A percentile compares a stretch with the other conserved stretches of the same genome.
phyloP scores from a whole-genome alignment of 2,888 invertebrate species.

The Endotricha flammealis region DNA sequence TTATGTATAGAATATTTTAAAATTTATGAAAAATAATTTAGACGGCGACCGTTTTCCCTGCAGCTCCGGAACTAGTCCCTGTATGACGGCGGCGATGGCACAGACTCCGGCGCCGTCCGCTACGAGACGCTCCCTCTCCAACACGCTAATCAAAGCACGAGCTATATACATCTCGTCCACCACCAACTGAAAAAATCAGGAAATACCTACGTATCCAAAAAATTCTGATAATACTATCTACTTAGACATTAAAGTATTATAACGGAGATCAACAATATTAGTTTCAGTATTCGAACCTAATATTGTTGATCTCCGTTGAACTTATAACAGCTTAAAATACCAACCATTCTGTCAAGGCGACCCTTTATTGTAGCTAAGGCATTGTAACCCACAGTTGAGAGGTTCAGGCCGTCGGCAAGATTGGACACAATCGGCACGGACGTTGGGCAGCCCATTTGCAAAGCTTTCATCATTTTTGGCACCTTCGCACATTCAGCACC shows the following conservation, averaged over 20 bases:
- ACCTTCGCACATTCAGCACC: constrained; percentile 91
- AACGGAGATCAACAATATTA: no score
- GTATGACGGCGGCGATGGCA: constrained; percentile 86
- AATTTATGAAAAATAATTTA: no score
- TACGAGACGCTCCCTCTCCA: constrained; percentile 86
- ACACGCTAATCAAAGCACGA: constrained; percentile 80
- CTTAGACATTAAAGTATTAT: no score
- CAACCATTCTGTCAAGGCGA: constrained; percentile 84
- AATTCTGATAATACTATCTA: no score
- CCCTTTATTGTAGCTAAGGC: constrained; percentile 83
- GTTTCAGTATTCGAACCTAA: no score
- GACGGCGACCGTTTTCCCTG: constrained; percentile 88
- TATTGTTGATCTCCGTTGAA: no score
- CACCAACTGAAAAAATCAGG: constrained; percentile 58
- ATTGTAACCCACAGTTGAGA: constrained; percentile 83
- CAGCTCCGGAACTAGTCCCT: constrained; percentile 84
- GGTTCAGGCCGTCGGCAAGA: constrained; percentile 86
- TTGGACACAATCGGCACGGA: constrained; percentile 78
- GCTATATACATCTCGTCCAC: constrained; percentile 84
- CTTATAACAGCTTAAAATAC: no score
- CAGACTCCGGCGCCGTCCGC: constrained; percentile 90
- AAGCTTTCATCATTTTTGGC: constrained; percentile 84
- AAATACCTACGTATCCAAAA: no score
- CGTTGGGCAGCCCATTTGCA: constrained; percentile 81
- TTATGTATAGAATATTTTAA: no score